Percentiles rank a stretch among this genome's conserved stretches.
These are phyloP conservation scores for Camponotus fellah DNA, from an alignment of 2,888 invertebrate genomes.

Conservation along the genomic window DNA sequence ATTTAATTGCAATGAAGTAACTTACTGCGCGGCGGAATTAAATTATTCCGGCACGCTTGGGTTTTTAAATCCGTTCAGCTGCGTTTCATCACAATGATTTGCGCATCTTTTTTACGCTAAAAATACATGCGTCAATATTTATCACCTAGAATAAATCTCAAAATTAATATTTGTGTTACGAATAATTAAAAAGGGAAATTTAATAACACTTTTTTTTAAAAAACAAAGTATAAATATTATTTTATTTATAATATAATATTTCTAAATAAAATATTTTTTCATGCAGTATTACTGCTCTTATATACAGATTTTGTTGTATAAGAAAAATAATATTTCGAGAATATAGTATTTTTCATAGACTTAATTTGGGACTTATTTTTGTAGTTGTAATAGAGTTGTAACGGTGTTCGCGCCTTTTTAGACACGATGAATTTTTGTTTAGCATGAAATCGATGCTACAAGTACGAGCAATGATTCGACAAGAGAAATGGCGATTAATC, in stretches of 20 bases:
- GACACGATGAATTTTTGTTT: not conserved
- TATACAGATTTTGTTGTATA: not conserved
- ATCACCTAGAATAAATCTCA: not conserved
- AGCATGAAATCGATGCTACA: conserved; percentile 47
- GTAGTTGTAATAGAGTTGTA: not conserved
- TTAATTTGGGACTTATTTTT: conserved; percentile 21
- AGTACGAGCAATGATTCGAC: conserved; percentile 40
- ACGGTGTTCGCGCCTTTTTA: not conserved
- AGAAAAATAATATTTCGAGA: not conserved
- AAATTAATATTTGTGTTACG: not conserved
- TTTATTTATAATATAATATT: not conserved
- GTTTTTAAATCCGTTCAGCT: conserved; percentile 41
- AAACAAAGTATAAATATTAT: not conserved
- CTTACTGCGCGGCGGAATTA: conserved; percentile 44
- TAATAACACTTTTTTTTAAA: not conserved
- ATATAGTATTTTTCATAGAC: not conserved
- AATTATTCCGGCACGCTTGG: conserved; percentile 49
- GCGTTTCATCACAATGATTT: conserved; percentile 30
- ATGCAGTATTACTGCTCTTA: not conserved
- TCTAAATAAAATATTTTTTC: not conserved
- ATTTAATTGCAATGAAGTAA: conserved; percentile 50
- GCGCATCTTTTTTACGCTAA: conserved; percentile 16
- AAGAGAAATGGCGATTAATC: conserved; percentile 69
- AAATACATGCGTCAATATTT: conserved; percentile 35
- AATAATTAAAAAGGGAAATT: not conserved